Base-by-base conservation (phyloP, 2,888 invertebrate species). In the Ophion obscuratus region DNA sequence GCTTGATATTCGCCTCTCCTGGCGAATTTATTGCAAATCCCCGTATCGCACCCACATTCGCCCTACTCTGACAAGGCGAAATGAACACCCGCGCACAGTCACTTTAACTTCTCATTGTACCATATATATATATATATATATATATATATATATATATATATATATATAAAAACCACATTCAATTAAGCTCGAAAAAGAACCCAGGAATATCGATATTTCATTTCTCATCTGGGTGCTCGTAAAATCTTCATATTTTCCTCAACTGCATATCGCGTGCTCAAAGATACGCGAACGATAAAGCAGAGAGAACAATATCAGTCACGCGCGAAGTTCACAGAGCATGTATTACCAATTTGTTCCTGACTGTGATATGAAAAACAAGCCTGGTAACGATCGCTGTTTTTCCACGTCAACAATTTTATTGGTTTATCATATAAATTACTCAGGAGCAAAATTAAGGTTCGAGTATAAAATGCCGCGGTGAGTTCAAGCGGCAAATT, bases 11-110 rank as follows among this genome's bases (percentile, higher is more conserved):
- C 82, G 68, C 75, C 67, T 57, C 83, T 83, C 73, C 81, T 81
- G 77, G 77, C 80, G 68, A 83, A 86, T 86, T 86, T 86, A 86
- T 86, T 83, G 80, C 77, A 77, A 68, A 83, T 83, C 75, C 82
- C 61, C 31, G 67, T 82, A 85, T 78, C 79, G 67, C 71, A 61
- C 70, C 66, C 57, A 66, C 71, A 47, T 62, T 31, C 62, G 61
- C 5, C 17, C 53, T 53, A 14, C 53, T 53, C 53, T 17, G 14
- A 17, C 53, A 53, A 53, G 53, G n/a, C 24, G 57, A 57, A 70
- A 17, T 31, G 24, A 66, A 31, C 40, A 57, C 40, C 27, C 20
- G 20, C 20, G 14, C 53, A 17, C 61, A 31, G 17, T 27, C 74
- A 47, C 76, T 71, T 75, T 24, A 53, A 31, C 61, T 82, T 71